A percentile compares a stretch with the other conserved stretches of the same genome.
phyloP scores from a whole-genome alignment of 35 echinoderm and acorn worm species.

The Acanthaster planci region DNA sequence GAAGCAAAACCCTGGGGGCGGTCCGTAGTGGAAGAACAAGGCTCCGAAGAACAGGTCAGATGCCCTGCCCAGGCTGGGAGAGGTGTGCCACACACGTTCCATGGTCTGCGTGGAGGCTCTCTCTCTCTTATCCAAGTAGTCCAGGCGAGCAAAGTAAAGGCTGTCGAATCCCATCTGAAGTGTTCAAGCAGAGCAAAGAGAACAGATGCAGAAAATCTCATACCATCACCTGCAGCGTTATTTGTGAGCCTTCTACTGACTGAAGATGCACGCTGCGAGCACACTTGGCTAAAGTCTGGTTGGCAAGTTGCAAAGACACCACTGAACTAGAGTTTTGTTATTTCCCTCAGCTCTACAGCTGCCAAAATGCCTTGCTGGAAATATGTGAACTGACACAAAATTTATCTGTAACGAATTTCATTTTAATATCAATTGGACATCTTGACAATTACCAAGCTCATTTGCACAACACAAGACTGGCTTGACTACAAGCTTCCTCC shows the following conservation, averaged over 20 bases:
- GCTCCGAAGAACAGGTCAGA: slow-evolving; percentile 89
- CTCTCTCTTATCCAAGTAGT: slow-evolving; percentile 59
- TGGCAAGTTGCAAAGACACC: background rate
- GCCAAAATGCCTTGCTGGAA: too few relatives aligned
- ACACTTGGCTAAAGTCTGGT: too few relatives aligned
- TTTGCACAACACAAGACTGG: too few relatives aligned
- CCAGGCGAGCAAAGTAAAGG: slow-evolving; percentile 88
- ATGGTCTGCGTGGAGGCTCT: slow-evolving; percentile 53
- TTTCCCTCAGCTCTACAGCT: too few relatives aligned
- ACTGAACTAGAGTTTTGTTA: background rate
- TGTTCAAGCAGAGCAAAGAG: background rate
- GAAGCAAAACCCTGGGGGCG: slow-evolving; percentile 88
- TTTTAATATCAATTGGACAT: too few relatives aligned
- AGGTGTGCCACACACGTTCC: slow-evolving; percentile 85
- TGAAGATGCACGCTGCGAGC: too few relatives aligned
- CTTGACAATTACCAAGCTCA: too few relatives aligned
- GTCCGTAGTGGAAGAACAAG: slow-evolving; percentile 71
- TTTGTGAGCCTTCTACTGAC: background rate
- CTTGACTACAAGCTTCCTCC: too few relatives aligned
- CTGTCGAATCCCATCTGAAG: slow-evolving; percentile 97
- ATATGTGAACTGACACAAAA: too few relatives aligned
- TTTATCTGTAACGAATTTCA: too few relatives aligned
- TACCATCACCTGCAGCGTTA: background rate
- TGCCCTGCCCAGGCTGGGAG: slow-evolving; percentile 51
- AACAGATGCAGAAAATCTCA: too few relatives aligned